Conservation (phyloP, 1,140 invertebrate species). For the Sinonovacula constricta region DNA sequence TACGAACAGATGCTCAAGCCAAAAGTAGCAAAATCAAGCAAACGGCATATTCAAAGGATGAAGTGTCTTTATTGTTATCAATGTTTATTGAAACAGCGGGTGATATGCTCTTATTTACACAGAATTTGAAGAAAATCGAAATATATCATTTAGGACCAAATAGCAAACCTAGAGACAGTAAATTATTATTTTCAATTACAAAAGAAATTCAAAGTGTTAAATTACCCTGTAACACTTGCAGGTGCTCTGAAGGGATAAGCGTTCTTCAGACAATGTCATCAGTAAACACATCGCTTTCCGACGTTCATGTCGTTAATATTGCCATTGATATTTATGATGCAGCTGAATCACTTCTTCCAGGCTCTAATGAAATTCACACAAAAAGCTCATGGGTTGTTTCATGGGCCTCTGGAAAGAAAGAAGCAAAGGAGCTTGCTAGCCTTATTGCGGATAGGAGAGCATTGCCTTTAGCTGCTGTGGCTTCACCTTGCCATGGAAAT, state of each 20-base stretch:
- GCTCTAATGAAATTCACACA: neutral
- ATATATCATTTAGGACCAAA: slow-evolving; percentile 65
- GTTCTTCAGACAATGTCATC: neutral
- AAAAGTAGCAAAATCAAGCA: slow-evolving; percentile 67
- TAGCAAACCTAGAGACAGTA: neutral
- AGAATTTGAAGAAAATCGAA: slow-evolving; percentile 68
- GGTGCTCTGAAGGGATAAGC: neutral
- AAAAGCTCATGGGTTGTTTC: slow-evolving; percentile 20
- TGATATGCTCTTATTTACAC: slow-evolving; percentile 72
- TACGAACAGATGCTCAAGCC: slow-evolving; percentile 55
- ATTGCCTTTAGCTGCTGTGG: slow-evolving; percentile 30
- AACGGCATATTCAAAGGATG: slow-evolving; percentile 60
- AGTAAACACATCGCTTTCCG: neutral
- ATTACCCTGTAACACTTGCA: neutral
- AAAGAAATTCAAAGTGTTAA: neutral
- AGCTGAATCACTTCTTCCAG: neutral
- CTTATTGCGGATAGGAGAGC: slow-evolving; percentile 16
- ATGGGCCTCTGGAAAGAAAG: slow-evolving; percentile 8
- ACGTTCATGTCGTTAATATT: neutral
- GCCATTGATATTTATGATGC: neutral
- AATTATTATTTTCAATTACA: neutral
- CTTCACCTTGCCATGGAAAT: slow-evolving; percentile 1
- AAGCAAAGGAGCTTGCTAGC: neutral
- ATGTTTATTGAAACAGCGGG: slow-evolving; percentile 65
- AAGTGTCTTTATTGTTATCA: slow-evolving; percentile 65